A percentile compares a stretch with the other conserved stretches of the same genome.
Evolutionary conservation across 1,140 invertebrate species (phyloP).

Genomic region (Lepidotrigona ventralis): DNA sequence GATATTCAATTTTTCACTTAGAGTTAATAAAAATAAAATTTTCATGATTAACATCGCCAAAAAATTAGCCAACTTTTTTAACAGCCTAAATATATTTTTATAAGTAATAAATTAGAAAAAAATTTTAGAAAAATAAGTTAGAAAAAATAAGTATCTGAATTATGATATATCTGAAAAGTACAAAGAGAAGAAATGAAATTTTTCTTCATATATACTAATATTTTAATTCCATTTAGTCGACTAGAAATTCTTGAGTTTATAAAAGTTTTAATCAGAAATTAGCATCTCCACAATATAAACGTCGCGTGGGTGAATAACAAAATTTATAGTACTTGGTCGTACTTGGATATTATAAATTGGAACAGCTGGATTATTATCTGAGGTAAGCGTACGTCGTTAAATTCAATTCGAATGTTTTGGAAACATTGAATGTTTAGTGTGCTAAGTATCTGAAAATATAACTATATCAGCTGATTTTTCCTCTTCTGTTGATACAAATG

Average conservation of each 20-base stretch:
- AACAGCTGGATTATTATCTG: conserved; percentile 27
- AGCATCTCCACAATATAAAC: conserved; percentile 34
- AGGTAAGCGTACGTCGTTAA: conserved; percentile 35
- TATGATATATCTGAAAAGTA: conserved; percentile 18
- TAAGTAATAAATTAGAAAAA: not conserved
- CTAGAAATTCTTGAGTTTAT: conserved; percentile 18
- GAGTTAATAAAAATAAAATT: not conserved
- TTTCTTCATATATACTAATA: not conserved
- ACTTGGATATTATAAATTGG: conserved; percentile 37
- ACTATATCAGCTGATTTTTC: conserved; percentile 57
- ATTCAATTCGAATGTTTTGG: conserved; percentile 11
- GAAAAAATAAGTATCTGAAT: conserved; percentile 4
- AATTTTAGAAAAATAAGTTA: not conserved
- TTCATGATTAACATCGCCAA: not conserved
- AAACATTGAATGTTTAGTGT: conserved; percentile 20
- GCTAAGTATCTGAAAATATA: conserved; percentile 68
- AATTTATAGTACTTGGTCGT: conserved; percentile 33
- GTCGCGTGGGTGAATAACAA: conserved; percentile 32
- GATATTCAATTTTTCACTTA: not conserved
- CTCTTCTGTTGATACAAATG: conserved; percentile 69
- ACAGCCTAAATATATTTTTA: not conserved
- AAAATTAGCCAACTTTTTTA: not conserved
- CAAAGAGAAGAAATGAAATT: not conserved
- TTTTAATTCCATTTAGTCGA: conserved; percentile 28
- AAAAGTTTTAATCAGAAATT: conserved; percentile 40